These are phyloP conservation scores for Haliclona indistincta DNA, from an alignment of 37 sponge, comb jelly and placozoan species.

Conservation along the genomic window DNA sequence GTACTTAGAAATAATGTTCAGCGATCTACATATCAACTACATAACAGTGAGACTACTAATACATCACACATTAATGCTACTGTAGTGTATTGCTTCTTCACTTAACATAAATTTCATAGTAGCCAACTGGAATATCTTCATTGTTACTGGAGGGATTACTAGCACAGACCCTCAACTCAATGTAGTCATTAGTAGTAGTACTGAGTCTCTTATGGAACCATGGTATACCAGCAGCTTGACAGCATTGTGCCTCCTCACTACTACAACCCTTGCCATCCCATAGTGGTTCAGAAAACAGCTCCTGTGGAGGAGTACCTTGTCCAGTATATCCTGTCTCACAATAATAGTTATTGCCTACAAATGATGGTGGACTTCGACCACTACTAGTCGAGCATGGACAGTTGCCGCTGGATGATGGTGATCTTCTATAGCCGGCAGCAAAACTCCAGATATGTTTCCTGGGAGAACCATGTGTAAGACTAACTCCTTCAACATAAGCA, in stretches of 20 bases:
- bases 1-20: no score
- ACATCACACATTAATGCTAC: no score
- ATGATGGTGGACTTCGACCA: constrained; percentile 1
- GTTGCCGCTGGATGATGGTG: not conserved
- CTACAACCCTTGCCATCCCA: constrained; percentile 55
- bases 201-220: constrained; percentile 43
- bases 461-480: constrained; percentile 29
- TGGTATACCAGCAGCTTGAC: constrained; percentile 13
- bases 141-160: constrained; percentile 11
- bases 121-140: constrained; percentile 40
- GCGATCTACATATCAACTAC: no score
- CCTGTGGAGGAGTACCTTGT: not conserved
- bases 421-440: not conserved
- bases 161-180: constrained; percentile 59
- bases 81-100: no score
- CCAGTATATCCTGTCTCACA: constrained; percentile 17
- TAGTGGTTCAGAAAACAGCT: constrained; percentile 16
- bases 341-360: constrained; percentile 19
- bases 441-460: constrained; percentile 34
- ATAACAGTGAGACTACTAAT: no score
- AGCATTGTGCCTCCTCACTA: constrained; percentile 13
- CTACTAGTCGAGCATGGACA: constrained; percentile 15
- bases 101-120: constrained; percentile 38
- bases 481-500: constrained; percentile 30
- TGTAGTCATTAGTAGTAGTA: constrained; percentile 21